Conservation (phyloP, 2,113 vertebrate species). For the Myodes glareolus region DNA sequence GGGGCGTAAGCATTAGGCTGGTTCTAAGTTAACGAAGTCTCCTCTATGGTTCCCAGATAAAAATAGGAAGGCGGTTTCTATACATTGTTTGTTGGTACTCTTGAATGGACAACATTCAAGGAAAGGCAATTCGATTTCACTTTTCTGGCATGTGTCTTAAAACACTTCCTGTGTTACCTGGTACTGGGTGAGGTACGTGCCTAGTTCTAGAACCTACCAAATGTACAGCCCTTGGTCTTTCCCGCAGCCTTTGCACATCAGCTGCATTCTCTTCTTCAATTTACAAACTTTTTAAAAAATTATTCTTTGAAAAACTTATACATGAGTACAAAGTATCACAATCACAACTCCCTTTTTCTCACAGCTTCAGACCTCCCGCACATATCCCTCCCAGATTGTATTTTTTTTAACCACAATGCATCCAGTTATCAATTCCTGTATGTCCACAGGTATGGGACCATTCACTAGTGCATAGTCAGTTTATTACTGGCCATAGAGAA, state of each 20-base stretch:
- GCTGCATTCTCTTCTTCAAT: background rate
- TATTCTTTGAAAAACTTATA: background rate
- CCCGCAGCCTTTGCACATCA: background rate
- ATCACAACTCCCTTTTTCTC: background rate
- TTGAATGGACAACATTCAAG: background rate
- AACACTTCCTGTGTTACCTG: background rate
- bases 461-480: background rate
- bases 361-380: background rate
- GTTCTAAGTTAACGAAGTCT: background rate
- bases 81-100: background rate
- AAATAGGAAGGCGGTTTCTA: background rate
- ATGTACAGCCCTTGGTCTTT: background rate
- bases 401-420: background rate
- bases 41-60: background rate
- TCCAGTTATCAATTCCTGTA: background rate
- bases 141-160: constrained; percentile 4
- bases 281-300: background rate
- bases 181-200: background rate
- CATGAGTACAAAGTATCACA: background rate
- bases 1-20: background rate
- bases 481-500: background rate
- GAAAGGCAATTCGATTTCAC: background rate
- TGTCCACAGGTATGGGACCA: background rate
- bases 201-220: background rate
- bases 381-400: background rate